Evolutionary conservation across 2,888 invertebrate species (phyloP), one percentile per base, ranked within the genome.

Genomic region (Ormyrus labotus): DNA sequence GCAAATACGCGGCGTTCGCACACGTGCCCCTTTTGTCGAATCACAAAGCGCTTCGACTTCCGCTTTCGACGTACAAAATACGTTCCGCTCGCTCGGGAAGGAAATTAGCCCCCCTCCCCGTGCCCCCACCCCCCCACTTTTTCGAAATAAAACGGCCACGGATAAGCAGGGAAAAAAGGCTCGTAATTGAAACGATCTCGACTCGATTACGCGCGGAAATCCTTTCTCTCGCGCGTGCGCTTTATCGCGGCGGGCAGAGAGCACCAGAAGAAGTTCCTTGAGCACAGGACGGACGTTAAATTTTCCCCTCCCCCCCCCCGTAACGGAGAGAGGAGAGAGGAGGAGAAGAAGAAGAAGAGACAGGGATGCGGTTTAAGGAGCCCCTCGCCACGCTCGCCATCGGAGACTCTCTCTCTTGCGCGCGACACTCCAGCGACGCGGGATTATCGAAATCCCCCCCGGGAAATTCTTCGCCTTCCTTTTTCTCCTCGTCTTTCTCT

Each of bases 381-480:
- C 34, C 34, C 34, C 34, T 34, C 34, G 34, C 34, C 34, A 4
- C 57, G 2, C 57, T 69, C 58, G 47, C 50, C 13, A 51, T 9
- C 68, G 51, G 10, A 13, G 45, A 58, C 13, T 8, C 57, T 45
- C 1, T 13, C 19, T 6, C 11, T 5, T 7, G 19, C 60, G 10
- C 57, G 50, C 11, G 58, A 74, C 74, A 53, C 68, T 51, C 51
- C 34, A 50, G 57, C 47, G 13, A 11, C 11, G 13, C 57, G 19
- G 60, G 75, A 75, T 75, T 75, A 75, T 68, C 75, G 75, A 13
- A 68, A 75, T 75, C 68, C 75, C 74, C 75, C 65, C 13, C 67
- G 74, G 74, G 75, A 75, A 75, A 75, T 75, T 75, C 68, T 9
- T 75, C 64, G 60, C 68, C 34, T 68, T 58, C n/a, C 13, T 68